Conservation (phyloP, 2,113 vertebrate species). For the Rafetus swinhoei region DNA sequence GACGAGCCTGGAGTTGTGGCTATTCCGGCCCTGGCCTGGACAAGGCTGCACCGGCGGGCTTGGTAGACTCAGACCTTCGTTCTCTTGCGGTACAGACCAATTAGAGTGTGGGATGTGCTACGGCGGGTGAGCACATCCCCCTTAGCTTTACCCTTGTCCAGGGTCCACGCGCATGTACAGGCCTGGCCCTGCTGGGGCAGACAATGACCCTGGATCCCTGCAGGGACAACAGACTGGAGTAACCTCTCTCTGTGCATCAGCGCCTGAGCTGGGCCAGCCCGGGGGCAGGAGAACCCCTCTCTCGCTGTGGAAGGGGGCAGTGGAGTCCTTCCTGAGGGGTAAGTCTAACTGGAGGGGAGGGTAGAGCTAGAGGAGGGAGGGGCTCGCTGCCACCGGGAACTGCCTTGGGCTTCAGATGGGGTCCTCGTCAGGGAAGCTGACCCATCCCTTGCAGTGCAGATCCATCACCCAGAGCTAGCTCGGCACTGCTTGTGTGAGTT, state of each 20-base stretch:
- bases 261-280: not conserved
- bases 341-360: not conserved
- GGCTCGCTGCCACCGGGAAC: too few species aligned
- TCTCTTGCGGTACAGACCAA: conserved; percentile 23
- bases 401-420: too few species aligned
- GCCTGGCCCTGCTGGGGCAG: not conserved
- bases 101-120: not conserved
- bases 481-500: too few species aligned
- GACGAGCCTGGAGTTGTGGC: not conserved
- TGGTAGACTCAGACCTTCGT: not conserved
- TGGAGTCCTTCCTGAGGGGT: fast-evolving
- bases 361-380: too few species aligned
- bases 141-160: not conserved
- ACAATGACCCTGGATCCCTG: not conserved
- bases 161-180: not conserved
- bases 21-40: fast-evolving
- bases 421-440: not conserved
- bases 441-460: not conserved
- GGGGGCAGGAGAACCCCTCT: fast-evolving
- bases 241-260: not conserved
- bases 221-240: fast-evolving
- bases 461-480: not conserved
- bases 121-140: not conserved
- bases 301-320: fast-evolving
- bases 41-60: not conserved